Base-by-base conservation (phyloP, 2,113 vertebrate genomes). In the Coturnix japonica region DNA sequence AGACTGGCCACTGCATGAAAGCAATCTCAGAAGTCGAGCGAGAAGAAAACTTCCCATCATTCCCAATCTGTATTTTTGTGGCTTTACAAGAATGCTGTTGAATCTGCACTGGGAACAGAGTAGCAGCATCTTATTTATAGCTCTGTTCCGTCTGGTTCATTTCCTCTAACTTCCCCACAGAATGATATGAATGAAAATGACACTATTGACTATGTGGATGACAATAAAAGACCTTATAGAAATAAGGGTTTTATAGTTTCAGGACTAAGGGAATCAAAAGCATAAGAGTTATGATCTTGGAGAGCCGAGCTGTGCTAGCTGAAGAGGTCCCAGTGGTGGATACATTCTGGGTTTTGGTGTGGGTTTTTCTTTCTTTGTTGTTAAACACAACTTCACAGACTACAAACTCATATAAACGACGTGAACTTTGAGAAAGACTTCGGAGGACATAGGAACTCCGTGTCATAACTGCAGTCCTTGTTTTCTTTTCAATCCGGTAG, bases 121-220 rank as follows among this genome's bases (percentile, higher is more conserved):
- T 87, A 84, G 92, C 91, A 91, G 85, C 76, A 70, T 94, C 91
- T 96, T 98, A 97, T 97, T 97, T 98, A 97, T 97, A 97, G 95
- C 94, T 94, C 95, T 96, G 84, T 73, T 96, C 94, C 56, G 94
- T 97, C 96, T 98, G 97, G 87, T 96, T 97, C 95, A 92, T 95
- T 97, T 97, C 97, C 97, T 97, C 95, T 96, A 94, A 87, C 96
- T 96, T 96, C 95, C 88, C 91, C 91, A 43, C 96, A 97, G 96
- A 97, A 97, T 90, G 91, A 93, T 90, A 84, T 96, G 96, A 97
- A 97, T 97, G 96, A 96, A 97, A 97, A 98, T 96, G 94, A 96
- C 96, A 96, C 91, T 93, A 96, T 94, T 96, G 96, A 96, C 95
- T 97, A 67, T 93, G 92, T 92, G 95, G 80, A 90, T 95, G 95